These are phyloP conservation scores for Oenanthe melanoleuca DNA, from an alignment of 2,113 vertebrate genomes.

Conservation along the genomic window DNA sequence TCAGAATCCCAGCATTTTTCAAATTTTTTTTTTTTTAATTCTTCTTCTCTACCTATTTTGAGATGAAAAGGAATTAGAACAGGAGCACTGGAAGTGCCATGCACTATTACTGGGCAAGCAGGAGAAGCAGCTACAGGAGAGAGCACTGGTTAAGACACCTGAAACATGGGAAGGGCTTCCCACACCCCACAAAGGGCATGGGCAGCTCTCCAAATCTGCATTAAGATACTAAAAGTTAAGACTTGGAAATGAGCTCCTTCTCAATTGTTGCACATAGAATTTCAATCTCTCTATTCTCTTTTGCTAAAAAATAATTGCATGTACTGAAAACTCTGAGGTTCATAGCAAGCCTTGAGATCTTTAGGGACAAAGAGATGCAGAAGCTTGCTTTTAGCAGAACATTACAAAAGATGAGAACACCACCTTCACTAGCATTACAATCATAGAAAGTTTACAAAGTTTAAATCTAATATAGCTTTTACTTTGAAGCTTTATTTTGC, in stretches of 20 bases:
- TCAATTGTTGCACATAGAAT: not conserved
- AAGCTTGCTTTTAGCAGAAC: not conserved
- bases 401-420: not conserved
- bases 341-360: not conserved
- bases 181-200: rapidly evolving
- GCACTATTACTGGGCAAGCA: not conserved
- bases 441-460: not conserved
- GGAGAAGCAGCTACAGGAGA: not conserved
- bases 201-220: not conserved
- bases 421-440: not conserved
- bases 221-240: not conserved
- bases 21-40: not conserved
- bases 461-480: not conserved
- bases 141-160: not conserved
- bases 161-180: not conserved
- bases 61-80: not conserved
- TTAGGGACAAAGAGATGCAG: not conserved
- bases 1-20: not conserved
- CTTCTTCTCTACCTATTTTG: not conserved
- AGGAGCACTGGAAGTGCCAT: not conserved
- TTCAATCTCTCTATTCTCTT: not conserved
- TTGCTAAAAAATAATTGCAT: not conserved
- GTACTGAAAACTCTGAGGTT: not conserved
- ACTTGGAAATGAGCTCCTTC: not conserved
- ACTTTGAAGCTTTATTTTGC: not conserved